These are phyloP conservation scores for Dolichallabes microphthalmus DNA, from an alignment of 2,113 vertebrate species.

Conservation along the genomic window DNA sequence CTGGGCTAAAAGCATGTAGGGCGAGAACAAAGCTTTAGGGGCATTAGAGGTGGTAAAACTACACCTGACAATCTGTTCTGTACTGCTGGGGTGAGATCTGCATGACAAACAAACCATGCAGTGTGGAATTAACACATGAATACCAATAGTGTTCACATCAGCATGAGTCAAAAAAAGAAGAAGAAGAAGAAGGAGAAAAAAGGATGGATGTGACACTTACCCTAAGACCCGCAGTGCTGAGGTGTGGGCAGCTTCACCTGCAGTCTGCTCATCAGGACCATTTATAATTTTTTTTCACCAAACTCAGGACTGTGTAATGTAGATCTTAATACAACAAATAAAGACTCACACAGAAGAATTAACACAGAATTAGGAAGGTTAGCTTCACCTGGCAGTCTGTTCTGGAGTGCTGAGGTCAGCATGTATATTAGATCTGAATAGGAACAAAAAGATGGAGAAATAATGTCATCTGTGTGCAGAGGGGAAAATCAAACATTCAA, in stretches of 20 bases:
- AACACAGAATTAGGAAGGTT: slow-evolving; percentile 5
- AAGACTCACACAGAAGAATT: background rate
- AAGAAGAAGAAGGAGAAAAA: background rate
- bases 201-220: background rate
- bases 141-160: background rate
- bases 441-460: background rate
- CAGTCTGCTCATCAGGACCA: background rate
- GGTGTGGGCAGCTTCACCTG: background rate
- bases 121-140: background rate
- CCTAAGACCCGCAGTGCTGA: background rate
- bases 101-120: background rate
- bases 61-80: slow-evolving; percentile 20
- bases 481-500: background rate
- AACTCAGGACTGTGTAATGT: background rate
- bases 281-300: background rate
- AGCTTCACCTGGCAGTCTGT: background rate
- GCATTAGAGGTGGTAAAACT: background rate
- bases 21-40: slow-evolving; percentile 11
- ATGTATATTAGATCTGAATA: background rate
- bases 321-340: background rate
- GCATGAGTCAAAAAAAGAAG: no score
- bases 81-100: background rate
- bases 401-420: slow-evolving; percentile 13
- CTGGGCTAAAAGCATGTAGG: slow-evolving; percentile 10
- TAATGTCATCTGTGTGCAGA: background rate